A percentile compares a stretch with the other conserved stretches of the same genome.
Evolutionary conservation across 2,888 invertebrate genomes (phyloP).

Genomic region (Agriotes lineatus): DNA sequence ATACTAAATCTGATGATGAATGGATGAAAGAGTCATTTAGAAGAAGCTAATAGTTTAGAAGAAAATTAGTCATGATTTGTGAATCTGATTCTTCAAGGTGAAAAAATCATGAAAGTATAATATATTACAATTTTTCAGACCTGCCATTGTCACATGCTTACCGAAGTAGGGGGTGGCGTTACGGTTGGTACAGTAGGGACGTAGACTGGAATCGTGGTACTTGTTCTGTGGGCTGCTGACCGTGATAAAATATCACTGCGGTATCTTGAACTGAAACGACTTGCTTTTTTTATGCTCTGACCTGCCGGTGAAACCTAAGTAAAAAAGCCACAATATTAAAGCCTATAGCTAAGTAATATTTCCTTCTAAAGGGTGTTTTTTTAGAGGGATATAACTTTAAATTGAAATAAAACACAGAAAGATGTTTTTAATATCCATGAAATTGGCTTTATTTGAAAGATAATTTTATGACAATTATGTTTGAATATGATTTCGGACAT

Average conservation of each 20-base stretch:
- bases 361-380: no score
- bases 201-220: constrained; percentile 72
- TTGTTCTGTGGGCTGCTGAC: constrained; percentile 63
- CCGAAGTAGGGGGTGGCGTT: constrained; percentile 61
- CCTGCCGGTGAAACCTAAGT: constrained; percentile 49
- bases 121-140: constrained; percentile 67
- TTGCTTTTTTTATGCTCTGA: constrained; percentile 17
- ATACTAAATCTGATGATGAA: no score
- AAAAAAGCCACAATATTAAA: background rate
- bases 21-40: background rate
- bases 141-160: constrained; percentile 14
- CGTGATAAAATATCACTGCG: constrained; percentile 62
- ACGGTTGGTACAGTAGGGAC: constrained; percentile 74
- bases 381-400: no score
- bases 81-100: background rate
- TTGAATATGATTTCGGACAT: no score
- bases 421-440: no score
- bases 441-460: no score
- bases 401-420: no score
- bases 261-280: constrained; percentile 73
- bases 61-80: no score
- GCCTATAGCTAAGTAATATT: no score
- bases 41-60: no score
- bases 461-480: no score
- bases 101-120: no score